Percentiles rank a stretch among this genome's conserved stretches.
Evolutionary conservation across 2,888 invertebrate genomes (phyloP).

Genomic region (Trissolcus brochymenae): DNA sequence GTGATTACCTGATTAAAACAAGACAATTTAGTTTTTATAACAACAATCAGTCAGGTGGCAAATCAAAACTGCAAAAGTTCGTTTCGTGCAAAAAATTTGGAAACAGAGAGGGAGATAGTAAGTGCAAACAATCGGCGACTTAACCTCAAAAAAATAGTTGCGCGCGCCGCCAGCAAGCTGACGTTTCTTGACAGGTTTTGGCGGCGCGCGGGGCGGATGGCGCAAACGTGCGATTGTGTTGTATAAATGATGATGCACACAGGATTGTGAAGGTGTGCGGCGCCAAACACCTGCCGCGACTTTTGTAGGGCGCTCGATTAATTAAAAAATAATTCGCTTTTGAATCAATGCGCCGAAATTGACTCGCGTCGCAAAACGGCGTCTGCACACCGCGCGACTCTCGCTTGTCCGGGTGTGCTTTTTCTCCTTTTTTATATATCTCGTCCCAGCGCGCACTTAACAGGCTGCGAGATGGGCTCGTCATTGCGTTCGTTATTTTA

Average conservation of each 20-base stretch:
- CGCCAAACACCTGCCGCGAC: constrained; percentile 56
- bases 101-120: too few relatives aligned
- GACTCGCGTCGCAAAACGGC: neutral
- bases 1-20: too few relatives aligned
- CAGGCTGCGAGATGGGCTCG: constrained; percentile 27
- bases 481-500: constrained; percentile 25
- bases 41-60: too few relatives aligned
- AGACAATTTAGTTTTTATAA: too few relatives aligned
- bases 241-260: constrained; percentile 32
- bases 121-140: too few relatives aligned
- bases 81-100: too few relatives aligned
- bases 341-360: constrained; percentile 46
- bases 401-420: neutral
- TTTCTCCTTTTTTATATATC: neutral
- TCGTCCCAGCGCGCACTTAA: constrained; percentile 25
- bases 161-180: neutral
- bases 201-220: constrained; percentile 19
- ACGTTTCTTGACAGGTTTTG: constrained; percentile 11
- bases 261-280: constrained; percentile 31
- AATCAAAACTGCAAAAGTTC: too few relatives aligned
- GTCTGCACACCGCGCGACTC: too few relatives aligned
- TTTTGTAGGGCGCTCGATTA: constrained; percentile 54
- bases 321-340: constrained; percentile 50
- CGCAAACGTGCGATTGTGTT: constrained; percentile 21
- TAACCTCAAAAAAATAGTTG: too few relatives aligned